Evolutionary conservation across 2,113 vertebrate genomes (phyloP).

Genomic region (Pomatorhinus ruficollis): DNA sequence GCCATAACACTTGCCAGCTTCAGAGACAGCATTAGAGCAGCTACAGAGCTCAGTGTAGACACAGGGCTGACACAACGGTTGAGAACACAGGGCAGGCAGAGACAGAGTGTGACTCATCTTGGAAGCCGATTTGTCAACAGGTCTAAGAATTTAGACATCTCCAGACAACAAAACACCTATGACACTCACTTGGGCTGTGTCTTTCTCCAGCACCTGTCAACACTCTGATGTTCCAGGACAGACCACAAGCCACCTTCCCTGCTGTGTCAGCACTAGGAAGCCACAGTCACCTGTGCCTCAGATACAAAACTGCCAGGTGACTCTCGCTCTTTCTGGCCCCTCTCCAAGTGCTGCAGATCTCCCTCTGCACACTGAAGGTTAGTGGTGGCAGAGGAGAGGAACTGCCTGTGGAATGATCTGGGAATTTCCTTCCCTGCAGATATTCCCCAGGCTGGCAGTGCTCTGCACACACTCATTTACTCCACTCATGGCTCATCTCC

Average conservation of each 20-base stretch:
- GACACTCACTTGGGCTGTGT: neutral
- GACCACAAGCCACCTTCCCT: neutral
- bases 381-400: neutral
- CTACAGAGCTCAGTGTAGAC: neutral
- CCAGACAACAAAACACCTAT: neutral
- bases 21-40: neutral
- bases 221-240: neutral
- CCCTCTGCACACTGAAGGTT: neutral
- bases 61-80: neutral
- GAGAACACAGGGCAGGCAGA: neutral
- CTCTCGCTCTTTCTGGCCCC: neutral
- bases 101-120: neutral
- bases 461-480: constrained; percentile 1
- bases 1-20: neutral
- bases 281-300: neutral
- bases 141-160: neutral
- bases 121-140: neutral
- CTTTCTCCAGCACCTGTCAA: neutral
- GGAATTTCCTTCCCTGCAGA: neutral
- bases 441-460: neutral
- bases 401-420: neutral
- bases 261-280: neutral
- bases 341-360: neutral
- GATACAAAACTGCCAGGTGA: neutral
- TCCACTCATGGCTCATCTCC: neutral